phyloP scores from a whole-genome alignment of 2,113 vertebrate species.

The Lasiurus borealis region DNA sequence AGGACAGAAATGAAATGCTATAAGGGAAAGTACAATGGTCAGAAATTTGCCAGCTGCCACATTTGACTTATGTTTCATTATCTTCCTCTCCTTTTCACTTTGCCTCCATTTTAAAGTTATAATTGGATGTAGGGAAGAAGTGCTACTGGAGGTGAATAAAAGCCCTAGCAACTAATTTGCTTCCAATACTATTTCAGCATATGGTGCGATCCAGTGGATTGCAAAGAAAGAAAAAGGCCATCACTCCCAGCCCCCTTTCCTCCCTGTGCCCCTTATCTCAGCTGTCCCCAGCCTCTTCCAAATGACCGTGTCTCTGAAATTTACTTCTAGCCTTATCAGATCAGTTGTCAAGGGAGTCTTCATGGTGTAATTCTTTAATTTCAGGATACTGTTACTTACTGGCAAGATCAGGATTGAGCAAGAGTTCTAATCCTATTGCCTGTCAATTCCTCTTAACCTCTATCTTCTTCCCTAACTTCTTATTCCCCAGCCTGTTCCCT shows the following conservation, averaged over 20 bases:
- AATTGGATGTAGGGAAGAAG: constrained; percentile 46
- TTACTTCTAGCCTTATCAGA: constrained; percentile 55
- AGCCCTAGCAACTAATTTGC: not conserved
- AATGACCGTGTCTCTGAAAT: constrained; percentile 65
- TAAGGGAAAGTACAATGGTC: not conserved
- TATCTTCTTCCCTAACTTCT: constrained; percentile 71
- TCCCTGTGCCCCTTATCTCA: not conserved
- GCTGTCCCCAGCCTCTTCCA: constrained; percentile 41
- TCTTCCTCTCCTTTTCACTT: constrained; percentile 36
- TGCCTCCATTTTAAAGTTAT: constrained; percentile 54
- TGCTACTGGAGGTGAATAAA: not conserved
- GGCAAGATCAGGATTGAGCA: constrained; percentile 75
- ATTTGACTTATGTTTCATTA: constrained; percentile 32
- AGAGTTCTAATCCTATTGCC: constrained; percentile 83
- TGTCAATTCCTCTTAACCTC: constrained; percentile 84
- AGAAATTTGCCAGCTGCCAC: constrained; percentile 43
- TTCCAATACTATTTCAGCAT: not conserved
- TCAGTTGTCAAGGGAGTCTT: constrained; percentile 73
- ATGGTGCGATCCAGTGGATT: too few relatives aligned
- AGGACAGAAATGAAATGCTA: not conserved
- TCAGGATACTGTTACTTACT: constrained; percentile 80
- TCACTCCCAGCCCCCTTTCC: not conserved
- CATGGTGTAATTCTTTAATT: constrained; percentile 83
- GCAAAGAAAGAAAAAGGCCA: not conserved
- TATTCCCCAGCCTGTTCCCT: constrained; percentile 75